These are phyloP conservation scores for Macrobrachium nipponense DNA, from an alignment of 1,140 invertebrate species.

Conservation along the genomic window DNA sequence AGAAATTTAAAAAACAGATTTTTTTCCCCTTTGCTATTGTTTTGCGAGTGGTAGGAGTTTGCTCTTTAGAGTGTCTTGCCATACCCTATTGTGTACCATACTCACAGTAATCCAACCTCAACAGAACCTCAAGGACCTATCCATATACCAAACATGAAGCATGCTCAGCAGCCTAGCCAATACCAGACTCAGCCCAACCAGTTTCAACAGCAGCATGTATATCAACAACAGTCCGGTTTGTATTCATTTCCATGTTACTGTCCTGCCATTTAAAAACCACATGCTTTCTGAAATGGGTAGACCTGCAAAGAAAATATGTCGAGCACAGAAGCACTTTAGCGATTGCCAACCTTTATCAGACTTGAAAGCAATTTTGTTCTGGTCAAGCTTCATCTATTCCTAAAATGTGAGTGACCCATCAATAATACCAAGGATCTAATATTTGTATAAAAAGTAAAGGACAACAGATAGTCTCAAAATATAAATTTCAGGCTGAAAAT, in stretches of 20 bases:
- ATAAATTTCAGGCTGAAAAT: too few species aligned
- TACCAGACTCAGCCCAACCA: constrained; percentile 21
- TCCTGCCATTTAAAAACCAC: background rate
- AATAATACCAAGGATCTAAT: too few species aligned
- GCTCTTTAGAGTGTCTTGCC: background rate
- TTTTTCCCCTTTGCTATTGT: background rate
- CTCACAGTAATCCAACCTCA: constrained; percentile 9
- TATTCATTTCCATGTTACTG: background rate
- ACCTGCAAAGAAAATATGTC: too few species aligned
- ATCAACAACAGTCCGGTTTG: constrained; percentile 31
- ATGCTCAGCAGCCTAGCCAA: background rate
- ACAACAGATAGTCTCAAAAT: too few species aligned
- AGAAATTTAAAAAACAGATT: too few species aligned
- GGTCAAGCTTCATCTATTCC: too few species aligned
- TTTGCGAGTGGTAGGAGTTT: background rate
- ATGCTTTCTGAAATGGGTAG: too few species aligned
- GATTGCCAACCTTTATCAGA: too few species aligned
- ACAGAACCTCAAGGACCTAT: constrained; percentile 59
- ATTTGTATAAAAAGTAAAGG: too few species aligned
- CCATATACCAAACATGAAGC: constrained; percentile 43
- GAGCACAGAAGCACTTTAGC: too few species aligned
- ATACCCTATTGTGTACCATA: background rate
- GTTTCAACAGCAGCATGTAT: constrained; percentile 26
- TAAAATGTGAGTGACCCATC: too few species aligned
- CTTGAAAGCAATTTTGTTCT: too few species aligned